Base-by-base conservation (phyloP, 1,140 invertebrate genomes). In the Ridgeia piscesae region DNA sequence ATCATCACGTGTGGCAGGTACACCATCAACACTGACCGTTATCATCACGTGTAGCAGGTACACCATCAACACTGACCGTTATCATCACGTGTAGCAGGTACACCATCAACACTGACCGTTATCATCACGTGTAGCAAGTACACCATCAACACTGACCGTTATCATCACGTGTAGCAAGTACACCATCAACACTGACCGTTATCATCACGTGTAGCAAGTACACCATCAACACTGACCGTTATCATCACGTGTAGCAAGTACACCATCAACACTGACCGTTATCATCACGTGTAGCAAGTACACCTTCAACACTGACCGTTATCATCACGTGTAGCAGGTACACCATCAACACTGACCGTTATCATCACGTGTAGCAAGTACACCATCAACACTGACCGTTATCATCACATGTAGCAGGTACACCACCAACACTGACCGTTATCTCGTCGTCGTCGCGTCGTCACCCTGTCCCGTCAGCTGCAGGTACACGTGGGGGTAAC, bases 401-500 rank as follows among this genome's bases (percentile, higher is more conserved):
- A 27, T 4, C 31, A 8, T 8, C 48, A 50, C 8, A 21, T 21
- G 48, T 11, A 50, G 48, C 27, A 2, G 58, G 58, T 77, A 1
- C 14, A 77, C 58, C 58, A 77, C 2, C 8, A 21, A 31, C 58
- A 77, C 58, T 77, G 17, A 77, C 58, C 58, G 58, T 90, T n/a
- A 27, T 4, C 31, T 90, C 89, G 35, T 90, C 89, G 89, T 90
- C 89, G 89, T 89, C 89, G 14, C 33, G 35, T 34, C 35, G 89
- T 90, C 91, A 31, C 34, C 77, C 42, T 92, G 42, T 33, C 91
- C 91, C 8, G 42, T 92, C 33, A 92, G 48, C n/a, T 58, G 42
- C 31, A 92, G 91, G 50, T 92, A 92, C 33, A 92, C 91, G 33
- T 92, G 91, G 31, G 91, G 91, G 35, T 92, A 92, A n/a, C 34